Evolutionary conservation across 2,888 invertebrate genomes (phyloP).

Genomic region (Prosapia bicincta): DNA sequence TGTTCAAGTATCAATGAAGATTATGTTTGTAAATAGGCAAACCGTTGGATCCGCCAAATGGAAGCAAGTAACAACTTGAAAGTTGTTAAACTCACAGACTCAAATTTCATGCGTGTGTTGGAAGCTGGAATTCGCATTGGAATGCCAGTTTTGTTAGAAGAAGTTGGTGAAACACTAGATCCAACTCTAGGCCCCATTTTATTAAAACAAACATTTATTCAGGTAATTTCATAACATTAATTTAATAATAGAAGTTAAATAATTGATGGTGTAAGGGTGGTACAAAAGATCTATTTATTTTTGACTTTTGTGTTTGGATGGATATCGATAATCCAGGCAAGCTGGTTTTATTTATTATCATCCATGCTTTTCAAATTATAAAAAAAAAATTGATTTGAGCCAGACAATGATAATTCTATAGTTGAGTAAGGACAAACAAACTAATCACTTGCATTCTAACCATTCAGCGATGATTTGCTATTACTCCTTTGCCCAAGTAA

Average conservation of each 20-base stretch:
- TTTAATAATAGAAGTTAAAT: neutral
- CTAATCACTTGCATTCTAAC: no score
- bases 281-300: neutral
- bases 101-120: slow-evolving; percentile 67
- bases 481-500: no score
- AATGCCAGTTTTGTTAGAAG: slow-evolving; percentile 81
- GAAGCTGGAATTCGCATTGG: slow-evolving; percentile 83
- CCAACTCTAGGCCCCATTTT: slow-evolving; percentile 82
- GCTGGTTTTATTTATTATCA: no score
- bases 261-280: neutral
- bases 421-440: no score
- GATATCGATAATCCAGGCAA: neutral
- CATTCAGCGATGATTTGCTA: no score
- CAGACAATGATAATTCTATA: no score
- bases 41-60: slow-evolving; percentile 88
- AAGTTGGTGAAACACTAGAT: slow-evolving; percentile 83
- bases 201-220: slow-evolving; percentile 68
- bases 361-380: no score
- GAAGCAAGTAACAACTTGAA: slow-evolving; percentile 70
- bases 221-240: no score
- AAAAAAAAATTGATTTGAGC: no score
- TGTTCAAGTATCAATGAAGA: no score
- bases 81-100: slow-evolving; percentile 76
- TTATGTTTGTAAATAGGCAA: slow-evolving; percentile 67
- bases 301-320: neutral